Percentiles rank a stretch among this genome's conserved stretches.
These are phyloP conservation scores for Balaeniceps rex DNA, from an alignment of 2,113 vertebrate species.

Conservation along the genomic window DNA sequence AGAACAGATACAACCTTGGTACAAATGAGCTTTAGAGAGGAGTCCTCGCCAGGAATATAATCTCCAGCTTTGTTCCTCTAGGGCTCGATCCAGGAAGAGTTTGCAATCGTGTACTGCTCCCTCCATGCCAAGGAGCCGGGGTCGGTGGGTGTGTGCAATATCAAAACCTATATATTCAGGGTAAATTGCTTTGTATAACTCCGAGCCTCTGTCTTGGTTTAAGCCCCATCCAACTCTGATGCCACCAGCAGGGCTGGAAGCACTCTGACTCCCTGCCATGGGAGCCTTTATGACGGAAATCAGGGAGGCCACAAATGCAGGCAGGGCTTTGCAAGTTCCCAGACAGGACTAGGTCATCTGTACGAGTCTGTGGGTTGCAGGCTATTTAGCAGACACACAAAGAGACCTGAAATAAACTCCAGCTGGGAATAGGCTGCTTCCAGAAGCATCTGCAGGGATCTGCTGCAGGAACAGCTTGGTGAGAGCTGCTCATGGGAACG, in stretches of 20 bases:
- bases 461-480: conserved; percentile 12
- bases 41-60: background rate
- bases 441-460: conserved; percentile 3
- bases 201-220: background rate
- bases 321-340: background rate
- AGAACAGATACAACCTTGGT: background rate
- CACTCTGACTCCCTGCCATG: background rate
- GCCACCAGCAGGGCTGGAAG: background rate
- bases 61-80: background rate
- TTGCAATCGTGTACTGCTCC: background rate
- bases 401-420: conserved; percentile 22
- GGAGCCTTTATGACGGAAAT: background rate
- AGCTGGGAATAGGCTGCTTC: conserved; percentile 11
- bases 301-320: background rate
- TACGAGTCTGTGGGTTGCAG: background rate
- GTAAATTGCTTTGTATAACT: background rate
- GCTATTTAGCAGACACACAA: background rate
- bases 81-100: background rate
- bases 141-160: background rate
- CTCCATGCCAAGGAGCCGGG: background rate
- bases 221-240: background rate
- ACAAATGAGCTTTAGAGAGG: background rate
- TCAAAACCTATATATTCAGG: background rate
- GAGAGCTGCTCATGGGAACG: background rate
- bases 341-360: background rate